Base-by-base conservation (phyloP, 2,113 vertebrate species). In the Pelecanus crispus region DNA sequence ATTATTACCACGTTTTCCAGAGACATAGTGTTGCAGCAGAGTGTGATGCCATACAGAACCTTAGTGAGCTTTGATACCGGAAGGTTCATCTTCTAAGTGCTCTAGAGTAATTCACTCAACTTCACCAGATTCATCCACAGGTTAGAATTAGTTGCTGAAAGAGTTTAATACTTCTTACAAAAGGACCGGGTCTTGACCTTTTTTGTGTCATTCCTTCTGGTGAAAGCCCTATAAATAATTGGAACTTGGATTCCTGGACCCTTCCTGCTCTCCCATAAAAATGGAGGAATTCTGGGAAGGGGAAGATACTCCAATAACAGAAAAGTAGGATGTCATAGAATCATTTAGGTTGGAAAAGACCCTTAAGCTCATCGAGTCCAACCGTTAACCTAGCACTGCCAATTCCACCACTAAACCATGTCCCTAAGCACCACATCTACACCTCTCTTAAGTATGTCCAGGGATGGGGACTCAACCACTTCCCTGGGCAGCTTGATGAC, bases 21-120 rank as follows among this genome's bases (percentile, higher is more conserved):
- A 82, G 66, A 8, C 7, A 10, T 2, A 44, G 6, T 3, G 0
- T 44, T 63, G 24, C 44, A 61, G 44, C 0, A 0, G 34, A 28
- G 34, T 13, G 17, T 1, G 8, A 10, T 53, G 22, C 40, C 11
- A 4, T 50, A 25, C 5, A 36, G 78, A 72, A 15, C 19, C 26
- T 38, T 17, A 50, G 31, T 22, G 24, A 61, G 6, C 65, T 88
- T 45, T 83, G 26, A 7, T 56, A 31, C 17, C 73, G 49, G 28
- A 59, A 70, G 11, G 24, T 70, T 11, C 3, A 1, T 61, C 36
- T 82, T 85, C 12, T 17, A 6, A 45, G 58, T 40, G 22, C 40
- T 44, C 36, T 40, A 18, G 26, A 40, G 10, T 56, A 66, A 20
- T 45, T 77, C 3, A 13, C 17, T 95, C 14, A 6, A 5, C 38